phyloP scores from a whole-genome alignment of 2,113 vertebrate genomes.

The Gila orcuttii region DNA sequence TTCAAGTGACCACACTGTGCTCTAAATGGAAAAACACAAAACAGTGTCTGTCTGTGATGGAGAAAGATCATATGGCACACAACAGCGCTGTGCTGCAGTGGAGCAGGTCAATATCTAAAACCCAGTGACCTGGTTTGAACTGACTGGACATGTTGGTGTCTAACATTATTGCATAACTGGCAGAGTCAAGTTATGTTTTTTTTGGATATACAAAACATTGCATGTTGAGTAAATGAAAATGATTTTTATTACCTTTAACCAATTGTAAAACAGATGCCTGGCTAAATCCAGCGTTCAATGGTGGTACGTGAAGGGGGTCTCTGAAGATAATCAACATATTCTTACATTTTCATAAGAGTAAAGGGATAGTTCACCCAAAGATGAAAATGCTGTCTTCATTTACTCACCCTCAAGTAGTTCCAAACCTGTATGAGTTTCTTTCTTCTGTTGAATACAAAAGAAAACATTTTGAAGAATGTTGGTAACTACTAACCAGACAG shows the following conservation, averaged over 20 bases:
- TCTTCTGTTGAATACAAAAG: no score
- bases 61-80: constrained; percentile 19
- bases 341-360: no score
- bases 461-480: no score
- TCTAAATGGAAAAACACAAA: constrained; percentile 46
- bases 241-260: background rate
- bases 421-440: no score
- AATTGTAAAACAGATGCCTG: background rate
- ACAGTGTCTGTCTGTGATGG: constrained; percentile 39
- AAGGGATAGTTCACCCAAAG: no score
- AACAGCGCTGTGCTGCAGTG: background rate
- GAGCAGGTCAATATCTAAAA: constrained; percentile 40
- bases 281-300: no score
- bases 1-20: constrained; percentile 43
- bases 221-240: background rate
- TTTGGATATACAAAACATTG: background rate
- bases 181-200: background rate
- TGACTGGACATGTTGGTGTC: background rate
- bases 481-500: no score
- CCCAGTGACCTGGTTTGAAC: constrained; percentile 18
- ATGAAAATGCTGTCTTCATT: no score
- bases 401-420: no score
- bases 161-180: background rate
- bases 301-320: no score
- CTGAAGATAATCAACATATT: no score